Evolutionary conservation across 2,797 vertebrate genomes (phyloP).

Genomic region (Anabacerthia variegaticeps): DNA sequence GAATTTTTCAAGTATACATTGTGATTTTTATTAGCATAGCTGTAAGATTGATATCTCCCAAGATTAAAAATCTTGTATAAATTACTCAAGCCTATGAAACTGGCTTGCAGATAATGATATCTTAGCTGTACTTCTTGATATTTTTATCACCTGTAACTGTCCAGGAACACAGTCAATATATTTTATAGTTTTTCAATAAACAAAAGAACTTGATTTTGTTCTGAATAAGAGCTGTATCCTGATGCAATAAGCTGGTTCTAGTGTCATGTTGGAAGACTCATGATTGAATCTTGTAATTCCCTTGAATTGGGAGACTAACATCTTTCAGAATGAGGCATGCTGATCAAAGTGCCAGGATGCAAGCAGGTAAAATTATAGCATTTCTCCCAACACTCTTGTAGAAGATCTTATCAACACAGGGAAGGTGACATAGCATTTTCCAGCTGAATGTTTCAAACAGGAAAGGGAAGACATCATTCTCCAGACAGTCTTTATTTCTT

Average conservation of each 20-base stretch:
- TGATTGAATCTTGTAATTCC: neutral
- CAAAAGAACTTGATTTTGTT: neutral
- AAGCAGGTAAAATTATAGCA: neutral
- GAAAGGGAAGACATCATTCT: neutral
- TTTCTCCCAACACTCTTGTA: neutral
- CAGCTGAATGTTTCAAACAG: neutral
- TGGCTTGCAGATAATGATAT: neutral
- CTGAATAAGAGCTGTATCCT: neutral
- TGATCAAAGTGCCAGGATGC: neutral
- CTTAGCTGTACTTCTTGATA: neutral
- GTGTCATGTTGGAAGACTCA: neutral
- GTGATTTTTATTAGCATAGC: neutral
- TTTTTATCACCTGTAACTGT: neutral
- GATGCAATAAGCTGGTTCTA: neutral
- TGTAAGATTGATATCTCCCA: neutral
- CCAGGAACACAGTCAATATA: neutral
- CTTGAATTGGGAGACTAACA: neutral
- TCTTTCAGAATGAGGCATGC: neutral
- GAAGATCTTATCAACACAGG: neutral
- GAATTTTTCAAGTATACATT: neutral
- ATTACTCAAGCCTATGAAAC: neutral
- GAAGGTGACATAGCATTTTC: neutral
- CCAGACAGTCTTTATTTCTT: neutral
- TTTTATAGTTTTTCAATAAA: neutral
- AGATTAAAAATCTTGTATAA: neutral